phyloP scores from a whole-genome alignment of 2,113 vertebrate genomes.

The Lichenostomus cassidix region DNA sequence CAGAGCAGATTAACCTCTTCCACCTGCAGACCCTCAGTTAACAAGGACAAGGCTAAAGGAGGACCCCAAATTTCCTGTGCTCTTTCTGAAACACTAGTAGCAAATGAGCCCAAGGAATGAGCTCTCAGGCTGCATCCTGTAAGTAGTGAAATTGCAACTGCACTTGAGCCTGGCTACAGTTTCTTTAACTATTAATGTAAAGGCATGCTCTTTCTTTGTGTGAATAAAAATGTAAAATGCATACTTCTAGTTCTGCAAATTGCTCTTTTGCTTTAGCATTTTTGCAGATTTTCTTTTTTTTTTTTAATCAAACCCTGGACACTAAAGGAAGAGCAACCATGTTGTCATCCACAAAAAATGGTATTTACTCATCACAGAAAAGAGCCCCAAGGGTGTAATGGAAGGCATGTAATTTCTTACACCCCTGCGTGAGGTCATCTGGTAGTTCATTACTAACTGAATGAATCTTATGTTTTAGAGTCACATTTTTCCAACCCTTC shows the following conservation, averaged over 20 bases:
- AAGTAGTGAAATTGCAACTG: background rate
- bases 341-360: background rate
- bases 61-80: background rate
- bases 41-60: background rate
- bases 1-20: background rate
- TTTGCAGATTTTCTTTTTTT: background rate
- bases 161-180: background rate
- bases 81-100: background rate
- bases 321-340: background rate
- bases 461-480: background rate
- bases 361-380: background rate
- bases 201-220: background rate
- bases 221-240: background rate
- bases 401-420: background rate
- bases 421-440: background rate
- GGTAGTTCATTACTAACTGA: background rate
- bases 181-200: background rate
- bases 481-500: background rate
- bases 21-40: rapidly evolving
- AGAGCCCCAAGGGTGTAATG: background rate
- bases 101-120: background rate
- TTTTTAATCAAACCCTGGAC: background rate
- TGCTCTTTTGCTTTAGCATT: background rate
- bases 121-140: background rate
- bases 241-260: background rate